Evolutionary conservation across 1,140 invertebrate genomes (phyloP).

Genomic region (Trypoxylus dichotomus): DNA sequence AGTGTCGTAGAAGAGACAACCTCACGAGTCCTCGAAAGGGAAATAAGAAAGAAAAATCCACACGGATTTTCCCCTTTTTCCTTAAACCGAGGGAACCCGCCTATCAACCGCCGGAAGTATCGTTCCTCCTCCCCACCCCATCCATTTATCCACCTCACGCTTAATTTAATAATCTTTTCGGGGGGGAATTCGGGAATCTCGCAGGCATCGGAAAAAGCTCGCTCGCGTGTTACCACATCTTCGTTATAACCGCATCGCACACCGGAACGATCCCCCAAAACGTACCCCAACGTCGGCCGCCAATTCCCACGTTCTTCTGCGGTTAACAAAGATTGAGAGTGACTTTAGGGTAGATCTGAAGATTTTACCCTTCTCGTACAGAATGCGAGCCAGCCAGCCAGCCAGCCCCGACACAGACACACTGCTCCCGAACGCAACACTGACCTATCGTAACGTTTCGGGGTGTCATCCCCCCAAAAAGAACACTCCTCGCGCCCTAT

Average conservation of each 20-base stretch:
- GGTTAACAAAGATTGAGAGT: conserved; percentile 25
- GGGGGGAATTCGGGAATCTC: background rate
- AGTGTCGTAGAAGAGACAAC: background rate
- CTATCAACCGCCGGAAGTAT: background rate
- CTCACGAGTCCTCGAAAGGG: background rate
- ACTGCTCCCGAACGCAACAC: conserved; percentile 16
- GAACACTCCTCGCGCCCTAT: background rate
- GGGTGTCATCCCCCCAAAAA: conserved; percentile 38
- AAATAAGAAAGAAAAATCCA: background rate
- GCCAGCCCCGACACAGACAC: conserved; percentile 1
- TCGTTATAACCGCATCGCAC: background rate
- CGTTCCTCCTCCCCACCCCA: background rate
- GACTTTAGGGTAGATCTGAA: conserved; percentile 27
- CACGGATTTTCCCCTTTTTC: background rate
- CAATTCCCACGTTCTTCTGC: conserved; percentile 17
- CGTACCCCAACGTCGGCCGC: background rate
- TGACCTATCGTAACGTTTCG: conserved; percentile 45
- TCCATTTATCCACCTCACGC: background rate
- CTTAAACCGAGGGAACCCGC: background rate
- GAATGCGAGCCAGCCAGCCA: background rate
- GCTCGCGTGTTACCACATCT: conserved; percentile 17
- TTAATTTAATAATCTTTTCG: conserved; percentile 7
- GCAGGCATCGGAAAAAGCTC: conserved; percentile 5
- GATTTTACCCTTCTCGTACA: conserved; percentile 24
- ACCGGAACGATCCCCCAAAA: background rate